phyloP scores from a whole-genome alignment of 1,140 invertebrate species.

The Cyclargus thomasi region DNA sequence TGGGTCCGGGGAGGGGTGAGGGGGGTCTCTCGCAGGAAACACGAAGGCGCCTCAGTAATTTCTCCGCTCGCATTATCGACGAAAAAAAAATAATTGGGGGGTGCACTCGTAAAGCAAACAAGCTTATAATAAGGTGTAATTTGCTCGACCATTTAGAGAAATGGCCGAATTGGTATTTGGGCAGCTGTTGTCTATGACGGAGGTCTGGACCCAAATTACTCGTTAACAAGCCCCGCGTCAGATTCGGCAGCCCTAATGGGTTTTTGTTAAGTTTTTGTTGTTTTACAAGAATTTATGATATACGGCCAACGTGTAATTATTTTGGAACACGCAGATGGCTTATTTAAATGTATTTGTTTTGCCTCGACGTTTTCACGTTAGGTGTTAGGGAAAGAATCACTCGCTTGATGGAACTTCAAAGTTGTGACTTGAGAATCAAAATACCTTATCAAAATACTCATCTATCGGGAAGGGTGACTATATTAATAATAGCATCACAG shows the following conservation, averaged over 20 bases:
- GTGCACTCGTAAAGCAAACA: constrained; percentile 73
- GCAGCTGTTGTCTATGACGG: constrained; percentile 74
- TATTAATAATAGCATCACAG: too few species aligned
- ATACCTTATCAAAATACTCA: too few species aligned
- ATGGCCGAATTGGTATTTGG: constrained; percentile 67
- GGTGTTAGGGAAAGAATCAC: constrained; percentile 1
- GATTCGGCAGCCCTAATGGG: constrained; percentile 74
- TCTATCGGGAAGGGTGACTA: too few species aligned
- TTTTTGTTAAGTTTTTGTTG: constrained; percentile 73
- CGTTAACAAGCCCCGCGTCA: constrained; percentile 74
- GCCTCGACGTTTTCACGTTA: constrained; percentile 27
- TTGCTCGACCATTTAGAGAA: constrained; percentile 74
- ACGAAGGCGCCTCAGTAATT: constrained; percentile 67
- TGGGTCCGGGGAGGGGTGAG: constrained; percentile 16
- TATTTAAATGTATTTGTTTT: constrained; percentile 33
- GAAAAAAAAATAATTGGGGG: constrained; percentile 73
- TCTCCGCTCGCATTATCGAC: constrained; percentile 70
- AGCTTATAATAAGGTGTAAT: constrained; percentile 75
- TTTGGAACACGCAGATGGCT: constrained; percentile 19
- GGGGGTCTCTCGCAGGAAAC: constrained; percentile 38
- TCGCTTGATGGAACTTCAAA: background rate
- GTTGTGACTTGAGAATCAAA: background rate
- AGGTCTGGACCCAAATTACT: constrained; percentile 69
- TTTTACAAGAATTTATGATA: constrained; percentile 65
- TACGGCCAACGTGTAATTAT: constrained; percentile 50